phyloP scores from a whole-genome alignment of 2,113 vertebrate species.

The Acrocephalus kingi region DNA sequence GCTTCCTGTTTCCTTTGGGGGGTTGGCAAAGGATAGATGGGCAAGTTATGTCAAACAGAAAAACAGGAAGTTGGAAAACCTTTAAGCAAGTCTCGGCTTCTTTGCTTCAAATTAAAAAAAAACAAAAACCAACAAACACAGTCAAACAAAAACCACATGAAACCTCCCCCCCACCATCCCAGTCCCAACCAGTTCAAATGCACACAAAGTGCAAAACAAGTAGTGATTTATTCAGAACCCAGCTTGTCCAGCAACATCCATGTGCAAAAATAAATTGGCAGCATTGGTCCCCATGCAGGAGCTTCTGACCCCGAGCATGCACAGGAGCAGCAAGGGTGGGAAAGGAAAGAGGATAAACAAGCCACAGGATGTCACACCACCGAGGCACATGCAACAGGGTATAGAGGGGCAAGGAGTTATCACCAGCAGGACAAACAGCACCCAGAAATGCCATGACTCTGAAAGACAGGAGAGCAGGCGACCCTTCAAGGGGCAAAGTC shows the following conservation, averaged over 20 bases:
- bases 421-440: constrained; percentile 74
- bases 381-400: constrained; percentile 24
- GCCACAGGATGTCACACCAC: background rate
- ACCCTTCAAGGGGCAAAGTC: constrained; percentile 32
- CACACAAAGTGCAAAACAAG: constrained; percentile 14
- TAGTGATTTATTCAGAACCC: constrained; percentile 19
- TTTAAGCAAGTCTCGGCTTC: constrained; percentile 67
- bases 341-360: background rate
- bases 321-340: constrained; percentile 20
- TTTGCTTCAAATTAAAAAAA: constrained; percentile 32
- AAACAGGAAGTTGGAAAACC: constrained; percentile 66
- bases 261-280: constrained; percentile 43
- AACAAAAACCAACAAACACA: background rate
- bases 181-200: constrained; percentile 4
- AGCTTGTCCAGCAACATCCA: background rate
- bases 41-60: constrained; percentile 15
- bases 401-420: constrained; percentile 14
- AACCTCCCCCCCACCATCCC: background rate
- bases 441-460: constrained; percentile 78
- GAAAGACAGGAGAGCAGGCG: constrained; percentile 65
- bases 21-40: constrained; percentile 34
- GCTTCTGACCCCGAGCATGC: constrained; percentile 8
- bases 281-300: constrained; percentile 46
- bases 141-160: background rate
- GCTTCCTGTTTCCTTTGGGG: constrained; percentile 43